A percentile compares a stretch with the other conserved stretches of the same genome.
These are phyloP conservation scores for Drosophila lacertosa DNA, from an alignment of 1,140 invertebrate species.

Conservation along the genomic window DNA sequence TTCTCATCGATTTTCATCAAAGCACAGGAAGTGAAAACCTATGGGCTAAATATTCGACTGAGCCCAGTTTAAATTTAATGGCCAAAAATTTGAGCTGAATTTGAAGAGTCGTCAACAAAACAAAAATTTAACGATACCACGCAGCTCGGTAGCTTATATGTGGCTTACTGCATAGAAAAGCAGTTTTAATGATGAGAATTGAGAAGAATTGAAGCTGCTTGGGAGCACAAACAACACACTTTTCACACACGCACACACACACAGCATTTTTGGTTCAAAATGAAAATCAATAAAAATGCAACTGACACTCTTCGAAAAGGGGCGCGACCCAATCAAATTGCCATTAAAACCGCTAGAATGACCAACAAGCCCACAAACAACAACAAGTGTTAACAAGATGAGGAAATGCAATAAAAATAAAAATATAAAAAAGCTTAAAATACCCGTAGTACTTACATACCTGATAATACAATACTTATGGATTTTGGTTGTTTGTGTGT, in stretches of 20 bases:
- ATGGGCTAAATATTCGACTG: neutral
- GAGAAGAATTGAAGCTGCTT: constrained; percentile 40
- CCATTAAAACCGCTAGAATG: constrained; percentile 60
- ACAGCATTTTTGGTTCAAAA: neutral
- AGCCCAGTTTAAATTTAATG: constrained; percentile 14
- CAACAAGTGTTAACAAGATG: constrained; percentile 41
- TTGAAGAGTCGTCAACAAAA: constrained; percentile 7
- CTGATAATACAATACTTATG: constrained; percentile 32
- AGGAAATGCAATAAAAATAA: constrained; percentile 50
- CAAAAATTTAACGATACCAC: constrained; percentile 25
- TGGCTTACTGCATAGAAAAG: constrained; percentile 9
- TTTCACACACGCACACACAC: constrained; percentile 34
- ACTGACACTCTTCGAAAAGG: constrained; percentile 22
- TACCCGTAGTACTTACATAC: constrained; percentile 34
- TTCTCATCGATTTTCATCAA: constrained; percentile 14
- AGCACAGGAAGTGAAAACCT: constrained; percentile 39
- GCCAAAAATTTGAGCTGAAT: constrained; percentile 5
- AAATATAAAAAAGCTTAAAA: constrained; percentile 14
- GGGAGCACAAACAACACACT: constrained; percentile 46
- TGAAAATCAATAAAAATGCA: constrained; percentile 58
- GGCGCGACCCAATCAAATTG: constrained; percentile 60
- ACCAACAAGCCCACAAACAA: constrained; percentile 15
- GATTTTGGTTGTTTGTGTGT: too few relatives aligned
- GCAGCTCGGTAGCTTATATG: constrained; percentile 26
- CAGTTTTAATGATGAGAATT: constrained; percentile 25